These are phyloP conservation scores for Dinoponera quadriceps DNA, from an alignment of 1,140 invertebrate genomes.

Conservation along the genomic window DNA sequence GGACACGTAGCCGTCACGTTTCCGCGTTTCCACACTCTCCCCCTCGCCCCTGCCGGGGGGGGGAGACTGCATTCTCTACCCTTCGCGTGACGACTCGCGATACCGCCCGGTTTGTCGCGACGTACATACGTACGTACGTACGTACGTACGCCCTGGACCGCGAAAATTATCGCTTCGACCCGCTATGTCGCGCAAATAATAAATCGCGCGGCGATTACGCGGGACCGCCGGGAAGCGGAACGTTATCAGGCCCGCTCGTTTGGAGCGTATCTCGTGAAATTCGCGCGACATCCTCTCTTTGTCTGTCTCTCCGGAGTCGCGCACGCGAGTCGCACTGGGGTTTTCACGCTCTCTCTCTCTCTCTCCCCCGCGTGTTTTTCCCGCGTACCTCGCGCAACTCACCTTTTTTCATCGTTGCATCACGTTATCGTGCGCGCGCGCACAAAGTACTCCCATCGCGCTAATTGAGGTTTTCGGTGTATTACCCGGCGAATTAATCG, in stretches of 20 bases:
- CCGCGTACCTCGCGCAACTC: no score
- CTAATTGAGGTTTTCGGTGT: not conserved
- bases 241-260: not conserved
- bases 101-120: not conserved
- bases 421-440: no score
- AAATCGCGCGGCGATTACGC: conserved; percentile 38
- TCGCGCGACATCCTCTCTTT: not conserved
- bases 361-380: no score
- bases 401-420: no score
- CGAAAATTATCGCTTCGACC: conserved; percentile 17
- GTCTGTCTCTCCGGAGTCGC: no score
- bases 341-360: no score
- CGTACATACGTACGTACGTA: no score
- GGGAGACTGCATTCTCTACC: not conserved
- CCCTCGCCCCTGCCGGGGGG: not conserved
- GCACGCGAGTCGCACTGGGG: not conserved
- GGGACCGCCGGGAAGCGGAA: not conserved
- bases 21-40: conserved; percentile 45
- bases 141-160: conserved; percentile 6
- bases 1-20: conserved; percentile 75
- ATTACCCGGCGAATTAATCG: not conserved
- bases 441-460: not conserved
- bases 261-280: not conserved
- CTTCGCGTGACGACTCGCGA: conserved; percentile 49
- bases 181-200: conserved; percentile 18